A percentile compares a stretch with the other conserved stretches of the same genome.
These are phyloP conservation scores for Orthonychiurus folsomi DNA, from an alignment of 2,888 invertebrate genomes.

Conservation along the genomic window DNA sequence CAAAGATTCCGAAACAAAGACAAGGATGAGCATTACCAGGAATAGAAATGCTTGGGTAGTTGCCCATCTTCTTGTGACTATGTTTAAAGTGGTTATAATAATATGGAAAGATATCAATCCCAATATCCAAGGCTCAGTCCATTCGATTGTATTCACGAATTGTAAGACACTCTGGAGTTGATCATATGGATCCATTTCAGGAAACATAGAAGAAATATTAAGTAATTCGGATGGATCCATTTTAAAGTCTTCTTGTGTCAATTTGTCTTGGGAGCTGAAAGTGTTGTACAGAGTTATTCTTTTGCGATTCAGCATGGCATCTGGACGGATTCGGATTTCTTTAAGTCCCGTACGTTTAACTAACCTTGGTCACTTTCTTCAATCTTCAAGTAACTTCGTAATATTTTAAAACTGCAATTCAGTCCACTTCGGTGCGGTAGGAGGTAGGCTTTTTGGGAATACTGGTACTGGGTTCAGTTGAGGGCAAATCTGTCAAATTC, in stretches of 20 bases:
- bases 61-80: constrained; percentile 73
- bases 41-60: constrained; percentile 79
- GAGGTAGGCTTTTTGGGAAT: too few relatives aligned
- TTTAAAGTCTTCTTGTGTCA: too few relatives aligned
- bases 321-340: too few relatives aligned
- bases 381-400: not conserved
- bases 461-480: too few relatives aligned
- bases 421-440: too few relatives aligned
- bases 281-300: too few relatives aligned
- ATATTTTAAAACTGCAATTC: constrained; percentile 1
- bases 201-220: not conserved
- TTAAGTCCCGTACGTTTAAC: not conserved
- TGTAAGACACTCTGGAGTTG: not conserved
- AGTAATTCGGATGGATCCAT: not conserved
- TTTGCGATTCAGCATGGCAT: too few relatives aligned
- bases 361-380: not conserved
- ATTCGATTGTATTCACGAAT: constrained; percentile 57
- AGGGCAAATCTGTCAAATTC: too few relatives aligned
- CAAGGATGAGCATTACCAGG: constrained; percentile 64
- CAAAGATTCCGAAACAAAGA: constrained; percentile 82
- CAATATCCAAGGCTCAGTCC: constrained; percentile 80
- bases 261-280: too few relatives aligned
- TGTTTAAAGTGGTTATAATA: constrained; percentile 64
- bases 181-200: not conserved
- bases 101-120: constrained; percentile 66